These are phyloP conservation scores for Toxotes chatareus DNA, from an alignment of 2,113 vertebrate genomes.

Conservation along the genomic window DNA sequence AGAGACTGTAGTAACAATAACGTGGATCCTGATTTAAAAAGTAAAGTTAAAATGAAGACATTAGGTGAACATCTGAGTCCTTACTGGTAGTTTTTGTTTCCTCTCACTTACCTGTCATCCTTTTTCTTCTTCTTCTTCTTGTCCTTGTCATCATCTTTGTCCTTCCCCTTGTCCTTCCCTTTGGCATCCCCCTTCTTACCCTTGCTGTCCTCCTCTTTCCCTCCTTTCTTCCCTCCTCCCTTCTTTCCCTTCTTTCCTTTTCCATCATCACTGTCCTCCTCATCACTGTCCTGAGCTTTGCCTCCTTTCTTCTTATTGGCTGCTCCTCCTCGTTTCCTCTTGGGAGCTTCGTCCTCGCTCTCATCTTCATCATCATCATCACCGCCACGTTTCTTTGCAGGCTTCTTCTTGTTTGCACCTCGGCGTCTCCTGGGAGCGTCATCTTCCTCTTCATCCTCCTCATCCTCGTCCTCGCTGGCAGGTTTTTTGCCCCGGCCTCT, in stretches of 20 bases:
- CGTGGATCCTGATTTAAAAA: not conserved
- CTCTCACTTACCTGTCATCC: slow-evolving; percentile 74
- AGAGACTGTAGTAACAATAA: too few relatives aligned
- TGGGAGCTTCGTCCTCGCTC: slow-evolving; percentile 73
- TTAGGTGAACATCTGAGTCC: too few relatives aligned
- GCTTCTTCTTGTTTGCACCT: slow-evolving; percentile 76
- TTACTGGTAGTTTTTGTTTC: not conserved
- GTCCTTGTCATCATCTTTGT: slow-evolving; percentile 72
- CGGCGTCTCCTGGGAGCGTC: slow-evolving; percentile 73
- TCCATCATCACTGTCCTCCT: slow-evolving; percentile 67
- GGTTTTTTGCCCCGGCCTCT: slow-evolving; percentile 70
- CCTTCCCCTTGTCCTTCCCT: slow-evolving; percentile 76
- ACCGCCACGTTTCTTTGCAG: slow-evolving; percentile 49
- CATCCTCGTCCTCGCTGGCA: slow-evolving; percentile 72
- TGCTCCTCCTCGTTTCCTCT: slow-evolving; percentile 64
- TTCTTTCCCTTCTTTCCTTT: slow-evolving; percentile 71
- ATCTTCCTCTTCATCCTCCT: slow-evolving; percentile 81
- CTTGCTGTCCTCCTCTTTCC: slow-evolving; percentile 71
- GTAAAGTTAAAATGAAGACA: too few relatives aligned
- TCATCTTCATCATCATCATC: slow-evolving; percentile 69
- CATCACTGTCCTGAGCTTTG: slow-evolving; percentile 69
- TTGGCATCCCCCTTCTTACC: slow-evolving; percentile 70
- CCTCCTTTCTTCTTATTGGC: slow-evolving; percentile 71
- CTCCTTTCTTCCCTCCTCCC: slow-evolving; percentile 76
- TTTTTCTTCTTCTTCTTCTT: slow-evolving; percentile 84